Percentiles rank a stretch among this genome's conserved stretches.
Conservation (phyloP, 2,797 vertebrate genomes). For the Cryptoprocta ferox region DNA sequence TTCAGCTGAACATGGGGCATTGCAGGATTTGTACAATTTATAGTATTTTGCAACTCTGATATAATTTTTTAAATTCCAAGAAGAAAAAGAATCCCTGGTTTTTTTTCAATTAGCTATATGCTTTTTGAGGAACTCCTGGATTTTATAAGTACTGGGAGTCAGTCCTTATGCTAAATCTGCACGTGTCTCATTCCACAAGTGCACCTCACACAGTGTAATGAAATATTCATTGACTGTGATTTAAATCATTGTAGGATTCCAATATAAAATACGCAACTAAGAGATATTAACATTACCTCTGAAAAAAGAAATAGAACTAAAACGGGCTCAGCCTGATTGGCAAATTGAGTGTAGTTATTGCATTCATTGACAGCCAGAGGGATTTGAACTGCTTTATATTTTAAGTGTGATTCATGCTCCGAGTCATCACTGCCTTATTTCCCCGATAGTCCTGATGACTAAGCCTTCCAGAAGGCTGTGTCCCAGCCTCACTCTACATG, state of each 20-base stretch:
- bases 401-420: accelerated
- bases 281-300: background rate
- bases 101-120: background rate
- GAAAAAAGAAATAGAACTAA: background rate
- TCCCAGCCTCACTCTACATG: background rate
- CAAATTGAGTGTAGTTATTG: background rate
- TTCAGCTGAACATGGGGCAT: background rate
- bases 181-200: background rate
- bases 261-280: background rate
- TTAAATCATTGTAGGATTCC: background rate
- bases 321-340: background rate
- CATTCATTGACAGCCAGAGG: background rate
- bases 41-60: background rate
- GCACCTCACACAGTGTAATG: background rate
- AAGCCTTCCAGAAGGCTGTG: background rate
- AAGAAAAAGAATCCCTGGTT: background rate
- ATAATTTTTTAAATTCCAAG: background rate
- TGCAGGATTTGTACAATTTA: background rate
- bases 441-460: background rate
- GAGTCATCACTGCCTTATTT: background rate
- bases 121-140: background rate
- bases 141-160: background rate
- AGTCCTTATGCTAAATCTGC: background rate
- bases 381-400: background rate
- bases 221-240: background rate